Evolutionary conservation across 2,797 vertebrate species (phyloP).

Genomic region (Echiichthys vipera): DNA sequence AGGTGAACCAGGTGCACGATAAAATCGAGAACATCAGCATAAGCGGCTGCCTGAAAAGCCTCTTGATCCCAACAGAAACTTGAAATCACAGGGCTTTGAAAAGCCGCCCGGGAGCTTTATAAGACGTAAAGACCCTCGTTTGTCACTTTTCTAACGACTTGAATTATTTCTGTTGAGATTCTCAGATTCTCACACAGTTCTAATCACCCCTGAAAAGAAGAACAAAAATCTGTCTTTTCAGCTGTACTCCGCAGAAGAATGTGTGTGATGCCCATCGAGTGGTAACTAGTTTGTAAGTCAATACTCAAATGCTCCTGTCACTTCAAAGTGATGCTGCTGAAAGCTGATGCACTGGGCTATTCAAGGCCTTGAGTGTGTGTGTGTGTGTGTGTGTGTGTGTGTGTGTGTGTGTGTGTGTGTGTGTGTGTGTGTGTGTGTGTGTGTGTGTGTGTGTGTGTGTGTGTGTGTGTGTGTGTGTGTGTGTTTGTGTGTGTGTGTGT

Average conservation of each 20-base stretch:
- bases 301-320: constrained; percentile 34
- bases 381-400: constrained; percentile 18
- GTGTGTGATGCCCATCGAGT: constrained; percentile 22
- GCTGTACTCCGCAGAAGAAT: constrained; percentile 5
- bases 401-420: constrained; percentile 17
- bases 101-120: not conserved
- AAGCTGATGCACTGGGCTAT: constrained; percentile 45
- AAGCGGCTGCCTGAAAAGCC: constrained; percentile 27
- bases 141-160: constrained; percentile 12
- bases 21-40: constrained; percentile 33
- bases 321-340: constrained; percentile 37
- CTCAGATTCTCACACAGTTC: constrained; percentile 18
- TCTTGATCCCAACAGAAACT: constrained; percentile 40
- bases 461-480: not conserved
- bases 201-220: constrained; percentile 11
- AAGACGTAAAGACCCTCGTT: not conserved
- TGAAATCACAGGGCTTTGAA: constrained; percentile 49
- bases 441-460: not conserved
- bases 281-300: constrained; percentile 39
- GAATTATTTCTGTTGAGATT: constrained; percentile 21
- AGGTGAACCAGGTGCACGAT: constrained; percentile 51
- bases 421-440: constrained; percentile 1
- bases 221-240: constrained; percentile 8
- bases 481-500: not conserved
- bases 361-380: constrained; percentile 20